These are phyloP conservation scores for Puma concolor DNA, from an alignment of 2,113 vertebrate genomes.

Conservation along the genomic window DNA sequence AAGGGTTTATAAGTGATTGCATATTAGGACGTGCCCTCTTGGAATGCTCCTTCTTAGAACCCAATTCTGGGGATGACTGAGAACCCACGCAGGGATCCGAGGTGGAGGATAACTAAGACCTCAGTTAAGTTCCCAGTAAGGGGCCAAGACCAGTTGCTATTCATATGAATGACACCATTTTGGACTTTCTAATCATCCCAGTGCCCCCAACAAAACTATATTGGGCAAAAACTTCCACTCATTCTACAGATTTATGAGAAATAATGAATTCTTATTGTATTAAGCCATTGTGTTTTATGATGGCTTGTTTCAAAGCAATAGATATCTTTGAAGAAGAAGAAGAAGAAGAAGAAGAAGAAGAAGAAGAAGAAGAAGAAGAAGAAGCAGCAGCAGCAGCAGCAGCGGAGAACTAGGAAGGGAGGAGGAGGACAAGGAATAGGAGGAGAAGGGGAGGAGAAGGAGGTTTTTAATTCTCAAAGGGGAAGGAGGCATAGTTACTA, in stretches of 20 bases:
- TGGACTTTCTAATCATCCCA: not conserved
- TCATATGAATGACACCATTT: not conserved
- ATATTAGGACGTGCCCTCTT: not conserved
- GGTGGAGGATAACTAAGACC: not conserved
- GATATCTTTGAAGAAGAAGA: not conserved
- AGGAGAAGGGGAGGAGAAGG: too few relatives aligned
- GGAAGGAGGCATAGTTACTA: not conserved
- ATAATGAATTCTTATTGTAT: not conserved
- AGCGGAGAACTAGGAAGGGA: too few relatives aligned
- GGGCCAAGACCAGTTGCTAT: not conserved
- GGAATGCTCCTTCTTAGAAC: not conserved
- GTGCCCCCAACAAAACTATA: not conserved
- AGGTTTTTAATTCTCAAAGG: not conserved
- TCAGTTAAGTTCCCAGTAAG: not conserved
- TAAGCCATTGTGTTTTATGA: not conserved
- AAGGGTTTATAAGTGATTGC: not conserved
- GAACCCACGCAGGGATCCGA: not conserved
- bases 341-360: too few relatives aligned
- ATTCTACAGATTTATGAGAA: not conserved
- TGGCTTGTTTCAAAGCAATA: not conserved
- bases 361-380: too few relatives aligned
- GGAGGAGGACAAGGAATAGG: too few relatives aligned
- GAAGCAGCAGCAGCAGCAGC: too few relatives aligned
- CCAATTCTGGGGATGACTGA: not conserved
- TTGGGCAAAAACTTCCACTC: not conserved